phyloP scores from a whole-genome alignment of 2,888 invertebrate species.

The Oasisia sp. region DNA sequence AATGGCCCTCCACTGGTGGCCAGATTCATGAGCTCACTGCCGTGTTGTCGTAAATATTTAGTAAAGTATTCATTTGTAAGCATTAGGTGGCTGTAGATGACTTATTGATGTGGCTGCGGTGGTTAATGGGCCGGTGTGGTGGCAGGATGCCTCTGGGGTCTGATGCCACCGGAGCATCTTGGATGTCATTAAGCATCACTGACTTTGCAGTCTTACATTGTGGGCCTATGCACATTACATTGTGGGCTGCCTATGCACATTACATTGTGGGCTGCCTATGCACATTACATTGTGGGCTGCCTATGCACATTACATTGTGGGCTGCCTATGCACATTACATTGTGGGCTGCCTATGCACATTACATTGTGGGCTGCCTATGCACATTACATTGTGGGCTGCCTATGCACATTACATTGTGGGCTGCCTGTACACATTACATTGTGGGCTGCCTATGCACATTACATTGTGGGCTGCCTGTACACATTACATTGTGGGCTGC shows the following conservation, averaged over 20 bases:
- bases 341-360: not conserved
- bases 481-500: too few relatives aligned
- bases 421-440: too few relatives aligned
- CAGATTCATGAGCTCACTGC: not conserved
- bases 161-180: not conserved
- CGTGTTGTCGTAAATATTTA: not conserved
- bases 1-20: not conserved
- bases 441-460: too few relatives aligned
- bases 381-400: not conserved
- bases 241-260: not conserved
- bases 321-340: too few relatives aligned
- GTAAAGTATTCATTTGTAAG: conserved; percentile 6
- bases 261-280: too few relatives aligned
- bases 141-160: not conserved
- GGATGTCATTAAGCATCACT: not conserved
- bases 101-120: not conserved
- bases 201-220: not conserved
- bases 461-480: not conserved
- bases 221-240: too few relatives aligned
- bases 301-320: not conserved
- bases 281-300: not conserved
- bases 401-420: too few relatives aligned
- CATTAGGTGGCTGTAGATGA: not conserved
- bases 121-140: not conserved
- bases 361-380: too few relatives aligned